phyloP scores from a whole-genome alignment of 2,888 invertebrate species.

The Cataglyphis rosenhaueri region DNA sequence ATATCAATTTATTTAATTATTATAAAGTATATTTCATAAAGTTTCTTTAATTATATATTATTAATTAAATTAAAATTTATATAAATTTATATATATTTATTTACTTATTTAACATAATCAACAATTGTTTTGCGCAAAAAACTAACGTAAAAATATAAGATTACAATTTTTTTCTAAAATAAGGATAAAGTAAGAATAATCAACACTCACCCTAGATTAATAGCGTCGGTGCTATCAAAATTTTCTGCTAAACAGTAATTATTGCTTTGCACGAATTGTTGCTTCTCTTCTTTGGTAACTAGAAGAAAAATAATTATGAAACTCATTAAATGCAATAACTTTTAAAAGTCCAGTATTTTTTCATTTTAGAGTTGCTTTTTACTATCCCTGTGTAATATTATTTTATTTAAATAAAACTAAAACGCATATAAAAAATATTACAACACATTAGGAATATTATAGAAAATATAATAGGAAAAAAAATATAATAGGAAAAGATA shows the following conservation, averaged over 20 bases:
- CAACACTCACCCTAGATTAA: conserved; percentile 79
- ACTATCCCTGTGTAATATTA: neutral
- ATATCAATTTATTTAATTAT: neutral
- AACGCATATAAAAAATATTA: neutral
- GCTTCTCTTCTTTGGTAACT: conserved; percentile 83
- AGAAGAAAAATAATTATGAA: conserved; percentile 53
- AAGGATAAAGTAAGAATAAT: neutral
- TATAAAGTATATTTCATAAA: neutral
- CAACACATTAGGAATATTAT: neutral
- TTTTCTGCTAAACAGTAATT: conserved; percentile 84
- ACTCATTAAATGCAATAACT: neutral
- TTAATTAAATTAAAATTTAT: neutral
- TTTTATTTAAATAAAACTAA: neutral
- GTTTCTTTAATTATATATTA: neutral
- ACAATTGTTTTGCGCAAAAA: neutral
- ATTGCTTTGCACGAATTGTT: conserved; percentile 83
- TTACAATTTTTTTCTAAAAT: neutral
- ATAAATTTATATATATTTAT: neutral
- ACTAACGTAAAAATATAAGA: neutral
- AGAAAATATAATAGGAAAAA: no score
- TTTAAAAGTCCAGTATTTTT: neutral
- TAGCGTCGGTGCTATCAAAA: conserved; percentile 82
- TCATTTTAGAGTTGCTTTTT: neutral
- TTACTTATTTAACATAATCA: neutral
- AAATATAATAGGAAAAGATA: no score